phyloP scores from a whole-genome alignment of 2,113 vertebrate genomes.

The Thinocorus orbignyianus region DNA sequence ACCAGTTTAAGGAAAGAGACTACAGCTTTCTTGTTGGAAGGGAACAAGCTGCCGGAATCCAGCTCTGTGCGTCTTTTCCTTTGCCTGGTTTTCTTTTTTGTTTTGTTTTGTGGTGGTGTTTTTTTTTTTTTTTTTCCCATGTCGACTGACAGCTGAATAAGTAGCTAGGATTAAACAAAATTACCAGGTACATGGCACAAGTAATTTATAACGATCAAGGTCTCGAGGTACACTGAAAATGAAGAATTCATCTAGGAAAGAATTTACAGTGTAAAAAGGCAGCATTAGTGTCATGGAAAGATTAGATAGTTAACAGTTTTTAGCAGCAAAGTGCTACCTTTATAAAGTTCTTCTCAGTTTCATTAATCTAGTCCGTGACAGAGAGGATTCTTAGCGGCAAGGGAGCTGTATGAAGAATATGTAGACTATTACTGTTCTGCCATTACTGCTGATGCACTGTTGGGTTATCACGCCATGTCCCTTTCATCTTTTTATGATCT shows the following conservation, averaged over 20 bases:
- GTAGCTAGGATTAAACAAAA: conserved; percentile 26
- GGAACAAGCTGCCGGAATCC: neutral
- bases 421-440: conserved; percentile 47
- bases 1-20: neutral
- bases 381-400: conserved; percentile 44
- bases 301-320: conserved; percentile 58
- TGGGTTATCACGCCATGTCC: conserved; percentile 30
- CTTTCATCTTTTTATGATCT: conserved; percentile 66
- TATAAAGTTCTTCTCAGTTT: conserved; percentile 55
- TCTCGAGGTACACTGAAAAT: conserved; percentile 8
- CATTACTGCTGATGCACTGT: conserved; percentile 48
- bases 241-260: conserved; percentile 20
- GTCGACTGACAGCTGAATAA: neutral
- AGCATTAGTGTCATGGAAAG: conserved; percentile 43
- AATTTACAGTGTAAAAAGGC: conserved; percentile 30
- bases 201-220: conserved; percentile 53
- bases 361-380: conserved; percentile 58
- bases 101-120: neutral
- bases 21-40: neutral
- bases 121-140: accelerated
- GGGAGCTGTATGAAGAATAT: conserved; percentile 42
- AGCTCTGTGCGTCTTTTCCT: neutral
- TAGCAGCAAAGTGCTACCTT: conserved; percentile 50
- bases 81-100: neutral
- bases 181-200: neutral